Conservation (phyloP, 2,888 invertebrate genomes). For the Stramonita haemastoma region DNA sequence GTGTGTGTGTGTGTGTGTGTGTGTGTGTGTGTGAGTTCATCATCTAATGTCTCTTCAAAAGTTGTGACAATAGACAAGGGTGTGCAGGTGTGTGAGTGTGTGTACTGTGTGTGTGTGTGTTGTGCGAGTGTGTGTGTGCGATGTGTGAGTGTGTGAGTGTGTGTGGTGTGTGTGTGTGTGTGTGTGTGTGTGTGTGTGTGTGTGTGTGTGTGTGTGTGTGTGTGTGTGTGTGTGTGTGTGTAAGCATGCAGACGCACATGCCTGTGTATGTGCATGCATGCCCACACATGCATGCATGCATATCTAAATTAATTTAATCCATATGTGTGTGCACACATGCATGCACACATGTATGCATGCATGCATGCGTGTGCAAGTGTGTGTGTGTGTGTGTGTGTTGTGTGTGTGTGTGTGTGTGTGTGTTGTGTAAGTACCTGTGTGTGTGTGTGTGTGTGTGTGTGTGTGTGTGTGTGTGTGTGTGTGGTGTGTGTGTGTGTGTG, state of each 20-base stretch:
- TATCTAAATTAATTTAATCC: too few relatives aligned
- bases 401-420: slow-evolving; percentile 12
- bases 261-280: background rate
- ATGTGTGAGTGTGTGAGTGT: background rate
- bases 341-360: too few relatives aligned
- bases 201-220: slow-evolving; percentile 5
- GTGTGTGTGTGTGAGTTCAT: background rate
- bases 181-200: background rate
- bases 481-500: background rate
- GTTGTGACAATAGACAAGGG: background rate
- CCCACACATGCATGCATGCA: background rate
- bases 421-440: slow-evolving; percentile 8
- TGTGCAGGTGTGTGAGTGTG: background rate
- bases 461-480: background rate
- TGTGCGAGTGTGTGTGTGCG: background rate
- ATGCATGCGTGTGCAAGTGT: background rate
- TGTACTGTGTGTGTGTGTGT: slow-evolving; percentile 9
- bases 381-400: slow-evolving; percentile 1
- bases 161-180: slow-evolving; percentile 13
- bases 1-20: background rate
- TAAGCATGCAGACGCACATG: background rate
- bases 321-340: too few relatives aligned
- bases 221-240: background rate
- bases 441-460: too few relatives aligned
- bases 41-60: background rate